These are phyloP conservation scores for Aspidapion aeneum DNA, from an alignment of 2,888 invertebrate species.

Conservation along the genomic window DNA sequence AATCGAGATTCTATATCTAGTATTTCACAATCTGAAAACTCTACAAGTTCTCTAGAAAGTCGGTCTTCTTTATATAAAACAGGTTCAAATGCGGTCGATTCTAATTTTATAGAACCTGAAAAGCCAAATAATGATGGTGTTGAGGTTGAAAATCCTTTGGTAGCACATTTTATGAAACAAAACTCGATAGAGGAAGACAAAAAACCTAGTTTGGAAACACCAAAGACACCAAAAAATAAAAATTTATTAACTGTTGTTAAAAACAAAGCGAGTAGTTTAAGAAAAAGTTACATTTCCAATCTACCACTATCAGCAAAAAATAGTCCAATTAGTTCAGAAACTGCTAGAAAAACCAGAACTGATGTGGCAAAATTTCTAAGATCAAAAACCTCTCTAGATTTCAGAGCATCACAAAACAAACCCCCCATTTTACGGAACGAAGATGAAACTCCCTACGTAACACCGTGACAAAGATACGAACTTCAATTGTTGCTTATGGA, in stretches of 20 bases:
- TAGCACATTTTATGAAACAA: conserved; percentile 42
- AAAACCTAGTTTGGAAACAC: conserved; percentile 9
- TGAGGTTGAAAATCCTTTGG: conserved; percentile 40
- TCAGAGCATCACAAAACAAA: conserved; percentile 31
- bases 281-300: conserved; percentile 23
- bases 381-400: conserved; percentile 46
- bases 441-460: conserved; percentile 48
- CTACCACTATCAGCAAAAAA: neutral
- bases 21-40: conserved; percentile 30
- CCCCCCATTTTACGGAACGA: conserved; percentile 48
- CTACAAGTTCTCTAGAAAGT: conserved; percentile 44
- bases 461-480: conserved; percentile 70
- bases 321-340: neutral
- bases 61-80: conserved; percentile 7
- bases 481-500: conserved; percentile 71
- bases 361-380: conserved; percentile 40
- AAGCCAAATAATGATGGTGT: too few species aligned
- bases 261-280: conserved; percentile 33
- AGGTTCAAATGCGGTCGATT: conserved; percentile 6
- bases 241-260: conserved; percentile 28
- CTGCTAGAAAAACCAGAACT: neutral
- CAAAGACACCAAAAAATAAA: conserved; percentile 12
- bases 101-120: conserved; percentile 16
- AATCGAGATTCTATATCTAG: conserved; percentile 41
- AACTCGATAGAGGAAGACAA: conserved; percentile 32